Evolutionary conservation across 2,113 vertebrate species (phyloP), one percentile per base, ranked within the genome.

Genomic region (Phoenicopterus ruber): DNA sequence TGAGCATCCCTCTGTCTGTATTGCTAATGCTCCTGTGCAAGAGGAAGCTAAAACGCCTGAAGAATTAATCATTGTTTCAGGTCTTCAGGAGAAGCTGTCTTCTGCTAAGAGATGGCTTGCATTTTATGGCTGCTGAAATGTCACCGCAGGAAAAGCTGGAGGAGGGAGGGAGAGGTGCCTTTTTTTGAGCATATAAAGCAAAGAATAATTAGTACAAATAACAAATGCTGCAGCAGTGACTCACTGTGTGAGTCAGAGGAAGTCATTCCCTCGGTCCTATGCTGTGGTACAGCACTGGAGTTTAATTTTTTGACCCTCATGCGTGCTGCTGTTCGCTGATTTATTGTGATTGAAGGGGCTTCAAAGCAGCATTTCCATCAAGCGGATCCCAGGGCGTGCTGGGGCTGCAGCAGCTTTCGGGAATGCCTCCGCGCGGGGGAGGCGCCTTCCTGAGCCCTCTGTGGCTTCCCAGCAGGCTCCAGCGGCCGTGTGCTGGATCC

Each of bases 141-240:
- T 93, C 94, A 93, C 59, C 5, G 40, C 84, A 91, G 95, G 93
- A 93, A 91, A 95, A 90, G 74, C 72, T 93, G 89, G 79, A 94
- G 96, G 91, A 96, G 92, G 92, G 92, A 94, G 94, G 82, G 84
- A 93, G 93, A 95, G 91, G 87, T 93, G 78, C 82, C 96, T 88
- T 69, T 91, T 86, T 86, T 79, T 95, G 95, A 96, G 88, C 94
- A 17, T 69, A 59, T 82, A 89, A 87, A 97, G 95, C 91, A 78
- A 81, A 91, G 93, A 96, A 70, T 93, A 74, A 96, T 91, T 91
- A 82, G 92, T 93, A 69, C 87, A 76, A 93, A 89, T 95, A 94
- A 98, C 98, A 97, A 97, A 98, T 96, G 90, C 93, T 97, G 96
- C 96, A 91, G 95, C 92, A 90, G 96, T 98, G 98, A 99, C 96